Evolutionary conservation across 2,888 invertebrate species (phyloP).

Genomic region (Periphyllus acericola): DNA sequence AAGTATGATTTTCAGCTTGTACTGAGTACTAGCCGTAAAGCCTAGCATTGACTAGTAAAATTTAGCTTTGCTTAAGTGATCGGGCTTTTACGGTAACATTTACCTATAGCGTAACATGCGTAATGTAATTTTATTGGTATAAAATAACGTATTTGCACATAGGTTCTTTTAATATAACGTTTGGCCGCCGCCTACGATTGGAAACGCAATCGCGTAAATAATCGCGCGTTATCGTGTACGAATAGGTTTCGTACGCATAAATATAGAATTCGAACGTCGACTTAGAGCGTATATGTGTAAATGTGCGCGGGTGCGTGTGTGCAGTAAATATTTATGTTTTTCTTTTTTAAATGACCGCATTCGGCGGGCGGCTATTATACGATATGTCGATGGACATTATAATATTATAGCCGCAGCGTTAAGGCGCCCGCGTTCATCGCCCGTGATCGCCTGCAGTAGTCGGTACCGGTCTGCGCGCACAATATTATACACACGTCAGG

Average conservation of each 20-base stretch:
- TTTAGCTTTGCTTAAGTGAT: too few species aligned
- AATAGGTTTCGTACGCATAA: constrained; percentile 12
- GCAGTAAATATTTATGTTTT: constrained; percentile 35
- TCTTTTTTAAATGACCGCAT: background rate
- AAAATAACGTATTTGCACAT: background rate
- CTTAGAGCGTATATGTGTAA: background rate
- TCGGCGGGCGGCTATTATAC: constrained; percentile 5
- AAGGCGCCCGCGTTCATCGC: constrained; percentile 6
- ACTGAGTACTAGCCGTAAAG: too few species aligned
- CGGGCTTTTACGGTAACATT: too few species aligned
- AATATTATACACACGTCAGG: background rate
- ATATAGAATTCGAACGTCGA: background rate
- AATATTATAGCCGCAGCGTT: background rate
- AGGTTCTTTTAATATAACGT: constrained; percentile 13
- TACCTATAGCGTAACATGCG: too few species aligned
- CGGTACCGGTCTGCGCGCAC: background rate
- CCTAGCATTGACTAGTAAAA: too few species aligned
- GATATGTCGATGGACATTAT: background rate
- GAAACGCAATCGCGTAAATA: constrained; percentile 28
- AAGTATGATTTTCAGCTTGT: too few species aligned
- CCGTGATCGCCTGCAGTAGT: background rate
- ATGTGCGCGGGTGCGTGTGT: background rate
- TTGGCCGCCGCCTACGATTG: background rate
- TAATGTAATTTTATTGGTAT: constrained; percentile 13
- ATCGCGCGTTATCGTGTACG: constrained; percentile 3